A percentile compares a stretch with the other conserved stretches of the same genome.
phyloP scores from a whole-genome alignment of 1,140 invertebrate species.

The Diorhabda elongata region DNA sequence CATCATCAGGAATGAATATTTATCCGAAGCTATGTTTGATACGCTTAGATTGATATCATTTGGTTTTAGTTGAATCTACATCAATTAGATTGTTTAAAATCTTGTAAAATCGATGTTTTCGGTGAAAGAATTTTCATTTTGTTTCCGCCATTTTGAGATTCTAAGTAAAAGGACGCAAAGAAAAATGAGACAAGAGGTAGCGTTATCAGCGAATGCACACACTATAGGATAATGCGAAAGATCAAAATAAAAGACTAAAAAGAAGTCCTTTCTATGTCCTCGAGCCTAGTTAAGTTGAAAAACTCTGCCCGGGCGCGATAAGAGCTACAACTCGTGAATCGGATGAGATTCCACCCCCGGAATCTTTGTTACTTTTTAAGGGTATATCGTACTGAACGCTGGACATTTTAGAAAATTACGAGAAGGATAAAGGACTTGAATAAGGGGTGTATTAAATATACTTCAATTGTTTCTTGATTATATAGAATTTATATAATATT shows the following conservation, averaged over 20 bases:
- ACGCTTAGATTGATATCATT: no score
- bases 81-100: no score
- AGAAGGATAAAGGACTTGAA: constrained; percentile 4
- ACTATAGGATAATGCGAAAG: constrained; percentile 35
- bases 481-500: no score
- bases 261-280: constrained; percentile 10
- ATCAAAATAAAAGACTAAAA: constrained; percentile 31
- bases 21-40: no score
- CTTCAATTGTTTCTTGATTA: no score
- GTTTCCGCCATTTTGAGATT: not conserved
- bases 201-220: constrained; percentile 35
- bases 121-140: not conserved
- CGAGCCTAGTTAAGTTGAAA: constrained; percentile 27
- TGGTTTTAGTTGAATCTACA: no score
- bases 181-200: constrained; percentile 6
- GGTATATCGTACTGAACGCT: constrained; percentile 18
- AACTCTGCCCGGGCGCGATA: constrained; percentile 34
- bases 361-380: constrained; percentile 18
- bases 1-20: no score
- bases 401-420: constrained; percentile 16
- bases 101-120: no score
- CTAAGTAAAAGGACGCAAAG: constrained; percentile 2
- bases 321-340: constrained; percentile 27
- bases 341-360: constrained; percentile 19
- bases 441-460: constrained; percentile 6